These are phyloP conservation scores for Drosophila lowei DNA, from an alignment of 1,140 invertebrate genomes.

Conservation along the genomic window DNA sequence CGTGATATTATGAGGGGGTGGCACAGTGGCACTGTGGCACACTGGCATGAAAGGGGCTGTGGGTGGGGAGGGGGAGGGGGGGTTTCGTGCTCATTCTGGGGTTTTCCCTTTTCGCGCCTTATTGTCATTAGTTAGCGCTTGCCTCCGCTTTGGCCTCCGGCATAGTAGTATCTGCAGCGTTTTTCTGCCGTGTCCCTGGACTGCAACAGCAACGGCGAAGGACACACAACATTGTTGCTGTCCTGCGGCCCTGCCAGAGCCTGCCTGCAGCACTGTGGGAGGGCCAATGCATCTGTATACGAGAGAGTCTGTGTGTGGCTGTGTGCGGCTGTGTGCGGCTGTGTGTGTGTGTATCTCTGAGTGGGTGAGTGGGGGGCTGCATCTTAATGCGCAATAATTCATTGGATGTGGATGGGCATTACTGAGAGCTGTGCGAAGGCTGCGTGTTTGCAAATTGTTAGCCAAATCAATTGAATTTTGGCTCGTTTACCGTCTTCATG, in stretches of 20 bases:
- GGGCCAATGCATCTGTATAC: too few relatives aligned
- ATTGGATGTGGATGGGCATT: slow-evolving; percentile 33
- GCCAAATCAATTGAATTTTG: slow-evolving; percentile 48
- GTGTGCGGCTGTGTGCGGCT: slow-evolving; percentile 15
- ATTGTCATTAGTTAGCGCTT: slow-evolving; percentile 56
- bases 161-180: slow-evolving; percentile 39
- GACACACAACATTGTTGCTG: slow-evolving; percentile 36
- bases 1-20: slow-evolving; percentile 49
- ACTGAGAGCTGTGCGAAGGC: slow-evolving; percentile 40
- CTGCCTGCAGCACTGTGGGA: too few relatives aligned
- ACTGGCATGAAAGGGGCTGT: too few relatives aligned
- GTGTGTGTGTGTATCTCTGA: slow-evolving; percentile 27
- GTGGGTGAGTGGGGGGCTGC: slow-evolving; percentile 10
- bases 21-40: neutral
- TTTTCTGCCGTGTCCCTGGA: slow-evolving; percentile 51
- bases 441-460: slow-evolving; percentile 34
- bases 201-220: slow-evolving; percentile 44
- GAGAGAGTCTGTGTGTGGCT: too few relatives aligned
- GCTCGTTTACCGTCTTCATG: slow-evolving; percentile 13
- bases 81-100: neutral
- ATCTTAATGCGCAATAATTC: slow-evolving; percentile 71
- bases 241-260: slow-evolving; percentile 22
- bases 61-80: neutral
- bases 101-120: slow-evolving; percentile 57
- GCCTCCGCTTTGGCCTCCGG: slow-evolving; percentile 56